Base-by-base conservation (phyloP, 2,797 vertebrate species). In the Acanthurus leucopareius region DNA sequence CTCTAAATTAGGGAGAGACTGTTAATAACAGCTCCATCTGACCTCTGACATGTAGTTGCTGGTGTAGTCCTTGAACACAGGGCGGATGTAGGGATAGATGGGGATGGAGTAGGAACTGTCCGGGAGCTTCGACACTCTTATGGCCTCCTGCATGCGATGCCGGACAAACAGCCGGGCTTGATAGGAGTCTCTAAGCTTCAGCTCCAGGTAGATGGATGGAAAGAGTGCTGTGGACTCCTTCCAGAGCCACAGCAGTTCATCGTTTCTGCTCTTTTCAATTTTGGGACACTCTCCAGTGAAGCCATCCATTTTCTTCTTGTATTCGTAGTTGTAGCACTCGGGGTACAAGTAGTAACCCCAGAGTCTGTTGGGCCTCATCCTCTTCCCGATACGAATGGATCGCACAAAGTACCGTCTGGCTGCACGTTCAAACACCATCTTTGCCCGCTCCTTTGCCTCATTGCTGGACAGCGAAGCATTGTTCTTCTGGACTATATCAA, bases 311-410 rank as follows among this genome's bases (percentile, higher is more conserved):
- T 93, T 92, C 78, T 93, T 84, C 54, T 93, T 93, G 86, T 94
- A 95, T 63, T 95, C 82, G 57, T 96, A 94, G 83, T 97, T 97
- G 73, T 97, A 96, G 87, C 97, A 97, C 77, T 97, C 96, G 48
- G 97, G 97, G 79, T 94, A 97, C 68, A 97, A 93, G 86, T 97
- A 97, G 80, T 93, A 97, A 15, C 97, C 96, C 96, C 96, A 97
- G 5, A 96, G 90, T 60, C 91, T 86, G 3, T 94, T 93, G 56
- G 96, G 95, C 35, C 94, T 91, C 75, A 95, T 65, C 25, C 15
- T 71, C 88, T 93, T 95, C n/a, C 93, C 96, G 11, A 96, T 15
- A 35, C 80, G 86, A 77, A 97, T 82, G 32, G 96, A 96, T 56
- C 84, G 78, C 60, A 90, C 9, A 73, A 97, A 96, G 82, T 96